phyloP scores from a whole-genome alignment of 2,888 invertebrate species.

The Polietes domitor region DNA sequence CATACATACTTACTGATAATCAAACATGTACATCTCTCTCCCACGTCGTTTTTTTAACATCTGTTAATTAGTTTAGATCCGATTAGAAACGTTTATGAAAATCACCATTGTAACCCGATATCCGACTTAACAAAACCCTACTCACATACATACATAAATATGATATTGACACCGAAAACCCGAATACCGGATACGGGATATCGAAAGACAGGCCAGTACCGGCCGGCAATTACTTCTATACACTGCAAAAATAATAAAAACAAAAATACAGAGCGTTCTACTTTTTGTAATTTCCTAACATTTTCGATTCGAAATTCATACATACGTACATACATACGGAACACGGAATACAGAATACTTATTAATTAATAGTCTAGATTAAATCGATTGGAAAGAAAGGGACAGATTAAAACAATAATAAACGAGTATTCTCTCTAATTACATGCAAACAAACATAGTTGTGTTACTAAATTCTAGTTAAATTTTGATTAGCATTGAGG shows the following conservation, averaged over 20 bases:
- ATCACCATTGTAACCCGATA: neutral
- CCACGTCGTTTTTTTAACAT: neutral
- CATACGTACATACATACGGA: too few relatives aligned
- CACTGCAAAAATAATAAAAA: neutral
- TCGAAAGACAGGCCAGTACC: neutral
- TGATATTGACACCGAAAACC: neutral
- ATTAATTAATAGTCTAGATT: slow-evolving; percentile 9
- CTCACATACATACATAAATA: neutral
- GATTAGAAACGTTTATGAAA: slow-evolving; percentile 16
- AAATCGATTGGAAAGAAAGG: neutral
- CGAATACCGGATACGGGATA: neutral
- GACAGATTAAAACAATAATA: neutral
- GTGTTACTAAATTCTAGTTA: slow-evolving; percentile 77
- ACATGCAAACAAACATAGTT: slow-evolving; percentile 73
- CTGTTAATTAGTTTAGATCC: slow-evolving; percentile 31
- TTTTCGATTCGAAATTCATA: neutral
- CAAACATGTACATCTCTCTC: slow-evolving; percentile 26
- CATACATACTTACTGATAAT: slow-evolving; percentile 15
- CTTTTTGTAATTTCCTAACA: neutral
- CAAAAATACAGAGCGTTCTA: too few relatives aligned
- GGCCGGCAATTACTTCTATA: slow-evolving; percentile 1
- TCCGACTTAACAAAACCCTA: too few relatives aligned
- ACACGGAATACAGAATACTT: neutral
- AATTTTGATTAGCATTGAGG: slow-evolving; percentile 69
- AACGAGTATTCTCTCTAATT: slow-evolving; percentile 22